Evolutionary conservation across 64 coral and sea anemone species (phyloP), one percentile per base, ranked within the genome.

Genomic region (Montipora foliosa): DNA sequence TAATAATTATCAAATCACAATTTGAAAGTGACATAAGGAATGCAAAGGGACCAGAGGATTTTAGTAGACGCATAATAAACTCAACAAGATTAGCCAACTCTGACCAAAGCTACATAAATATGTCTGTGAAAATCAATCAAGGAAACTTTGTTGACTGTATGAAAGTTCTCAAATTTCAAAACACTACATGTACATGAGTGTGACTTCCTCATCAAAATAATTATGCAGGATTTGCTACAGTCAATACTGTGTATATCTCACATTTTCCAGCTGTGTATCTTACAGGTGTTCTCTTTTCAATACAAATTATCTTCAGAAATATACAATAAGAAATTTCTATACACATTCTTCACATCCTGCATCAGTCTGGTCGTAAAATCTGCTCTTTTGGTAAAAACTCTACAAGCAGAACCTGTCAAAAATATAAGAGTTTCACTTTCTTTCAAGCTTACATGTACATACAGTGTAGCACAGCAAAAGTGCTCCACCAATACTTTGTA

Each of bases 341-440:
- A 49, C 62, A 71, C 44, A 86, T 13, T 50, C 45, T 14, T 50
- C 15, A 48, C 12, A 78, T 50, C 24, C 47, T 13, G 6, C 24
- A 62, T 94, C 88, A 99, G 76, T 99, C 98, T 21, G 98, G 98
- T 75, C 84, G 92, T 59, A 99, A 88, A 89, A 99, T 99, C 91
- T 99, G 95, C 16, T 93, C 94, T 80, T 94, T 96, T 44, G 98
- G 98, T 83, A 99, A 25, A 89, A 99, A 96, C 78, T 99, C 98
- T 89, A 99, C 93, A 75, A 99, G 89, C 84, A 99, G 60, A 22
- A 99, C 98, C 98, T 99, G 87, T 21, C 5, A 78, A 89, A 80
- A 89, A 53, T 68, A 87, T 14, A 21, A 69, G 0, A 17, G 47
- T 21, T 8, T 21, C 11, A 57, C 6, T 37, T 37, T 37, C 29